Evolutionary conservation across 2,113 vertebrate genomes (phyloP).

Genomic region (Nansenia antarctica): DNA sequence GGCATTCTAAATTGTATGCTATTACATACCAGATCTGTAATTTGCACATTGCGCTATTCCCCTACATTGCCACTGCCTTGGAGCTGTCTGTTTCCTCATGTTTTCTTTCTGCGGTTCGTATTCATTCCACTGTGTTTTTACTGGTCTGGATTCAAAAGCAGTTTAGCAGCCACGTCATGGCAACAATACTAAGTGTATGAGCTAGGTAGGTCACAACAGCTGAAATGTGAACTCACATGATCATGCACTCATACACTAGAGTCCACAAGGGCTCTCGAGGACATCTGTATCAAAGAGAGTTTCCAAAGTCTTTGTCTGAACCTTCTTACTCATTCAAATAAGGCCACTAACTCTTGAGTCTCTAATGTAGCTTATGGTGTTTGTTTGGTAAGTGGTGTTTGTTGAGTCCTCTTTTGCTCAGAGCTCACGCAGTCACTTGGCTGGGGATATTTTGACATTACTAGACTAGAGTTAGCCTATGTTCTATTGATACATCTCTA

Average conservation of each 20-base stretch:
- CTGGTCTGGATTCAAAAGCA: conserved; percentile 29
- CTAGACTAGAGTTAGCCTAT: no score
- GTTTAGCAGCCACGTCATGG: conserved; percentile 41
- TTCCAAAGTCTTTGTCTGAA: no score
- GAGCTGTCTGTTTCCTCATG: conserved; percentile 47
- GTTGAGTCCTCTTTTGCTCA: neutral
- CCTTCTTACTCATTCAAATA: neutral
- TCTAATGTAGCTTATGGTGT: neutral
- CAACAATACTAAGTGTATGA: conserved; percentile 14
- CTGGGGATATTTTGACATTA: no score
- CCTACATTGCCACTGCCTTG: conserved; percentile 28
- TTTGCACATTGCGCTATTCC: conserved; percentile 48
- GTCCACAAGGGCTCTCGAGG: conserved; percentile 3
- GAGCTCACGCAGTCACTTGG: conserved; percentile 7
- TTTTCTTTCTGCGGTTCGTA: conserved; percentile 11
- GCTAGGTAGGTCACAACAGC: neutral
- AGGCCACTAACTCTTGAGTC: neutral
- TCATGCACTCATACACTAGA: neutral
- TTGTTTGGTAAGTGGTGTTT: neutral
- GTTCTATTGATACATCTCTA: no score
- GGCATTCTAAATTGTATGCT: conserved; percentile 49
- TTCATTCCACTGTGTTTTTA: conserved; percentile 23
- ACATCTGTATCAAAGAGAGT: no score
- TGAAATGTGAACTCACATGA: neutral
- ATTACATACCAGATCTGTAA: conserved; percentile 60